Conservation (phyloP, 2,888 invertebrate genomes). For the Acanthosepion lycidas region DNA sequence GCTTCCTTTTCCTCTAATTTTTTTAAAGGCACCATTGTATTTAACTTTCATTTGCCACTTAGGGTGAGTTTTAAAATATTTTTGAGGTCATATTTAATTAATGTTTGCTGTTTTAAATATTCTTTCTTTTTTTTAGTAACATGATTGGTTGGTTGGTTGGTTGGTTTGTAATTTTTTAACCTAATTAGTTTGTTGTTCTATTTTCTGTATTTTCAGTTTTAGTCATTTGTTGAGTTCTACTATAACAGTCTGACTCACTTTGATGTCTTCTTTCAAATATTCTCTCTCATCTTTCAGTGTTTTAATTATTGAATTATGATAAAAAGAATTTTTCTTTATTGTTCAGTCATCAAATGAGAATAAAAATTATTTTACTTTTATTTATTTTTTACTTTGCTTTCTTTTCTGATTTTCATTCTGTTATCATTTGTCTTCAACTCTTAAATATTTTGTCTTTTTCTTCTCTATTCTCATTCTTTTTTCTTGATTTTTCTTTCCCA, state of each 20-base stretch:
- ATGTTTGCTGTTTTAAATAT: neutral
- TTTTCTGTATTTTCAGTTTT: neutral
- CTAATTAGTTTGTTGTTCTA: neutral
- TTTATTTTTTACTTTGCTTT: neutral
- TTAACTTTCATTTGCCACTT: neutral
- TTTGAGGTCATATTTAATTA: neutral
- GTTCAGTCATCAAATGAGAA: neutral
- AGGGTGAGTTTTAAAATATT: neutral
- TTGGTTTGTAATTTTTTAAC: neutral
- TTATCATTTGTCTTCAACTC: neutral
- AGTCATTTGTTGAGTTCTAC: neutral
- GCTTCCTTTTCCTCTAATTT: no score
- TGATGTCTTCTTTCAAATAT: neutral
- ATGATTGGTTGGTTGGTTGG: no score
- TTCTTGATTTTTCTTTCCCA: neutral
- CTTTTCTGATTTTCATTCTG: neutral
- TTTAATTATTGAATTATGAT: neutral
- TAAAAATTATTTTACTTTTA: neutral
- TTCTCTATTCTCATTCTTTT: neutral
- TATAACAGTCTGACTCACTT: neutral
- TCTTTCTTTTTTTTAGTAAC: neutral
- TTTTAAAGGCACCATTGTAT: no score
- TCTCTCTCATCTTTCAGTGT: neutral
- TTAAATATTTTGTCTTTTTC: neutral
- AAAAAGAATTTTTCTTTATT: neutral